Conservation (phyloP, 2,888 invertebrate genomes). For the Strigamia maritima region DNA sequence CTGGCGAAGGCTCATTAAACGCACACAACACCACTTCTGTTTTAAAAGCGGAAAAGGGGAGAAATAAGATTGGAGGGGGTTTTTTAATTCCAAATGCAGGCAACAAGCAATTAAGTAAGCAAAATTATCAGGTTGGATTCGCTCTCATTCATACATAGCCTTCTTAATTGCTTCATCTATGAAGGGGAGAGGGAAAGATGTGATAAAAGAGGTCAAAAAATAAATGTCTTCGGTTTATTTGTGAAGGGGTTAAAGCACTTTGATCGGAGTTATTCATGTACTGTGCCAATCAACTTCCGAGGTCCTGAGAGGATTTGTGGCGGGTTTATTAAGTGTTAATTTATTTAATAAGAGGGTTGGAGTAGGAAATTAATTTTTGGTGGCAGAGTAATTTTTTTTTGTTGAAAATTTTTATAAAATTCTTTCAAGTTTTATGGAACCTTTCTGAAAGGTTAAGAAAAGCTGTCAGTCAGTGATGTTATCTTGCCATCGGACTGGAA, state of each 20-base stretch:
- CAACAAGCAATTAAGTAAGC: conserved; percentile 29
- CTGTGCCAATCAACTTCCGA: neutral
- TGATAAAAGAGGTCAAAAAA: neutral
- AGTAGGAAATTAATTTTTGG: conserved; percentile 12
- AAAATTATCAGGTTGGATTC: conserved; percentile 31
- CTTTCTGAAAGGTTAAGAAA: conserved; percentile 13
- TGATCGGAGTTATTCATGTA: neutral
- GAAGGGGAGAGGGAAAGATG: neutral
- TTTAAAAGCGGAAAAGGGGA: conserved; percentile 6
- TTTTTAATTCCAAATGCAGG: conserved; percentile 6
- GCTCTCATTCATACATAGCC: neutral
- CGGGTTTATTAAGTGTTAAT: neutral
- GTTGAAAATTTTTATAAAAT: neutral
- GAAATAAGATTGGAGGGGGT: conserved; percentile 24
- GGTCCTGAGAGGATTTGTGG: neutral
- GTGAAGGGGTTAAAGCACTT: neutral
- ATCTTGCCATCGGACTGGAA: conserved; percentile 8
- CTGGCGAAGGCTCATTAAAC: conserved; percentile 11
- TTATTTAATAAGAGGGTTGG: conserved; percentile 21
- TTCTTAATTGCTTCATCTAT: conserved; percentile 25
- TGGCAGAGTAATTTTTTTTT: neutral
- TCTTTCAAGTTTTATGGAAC: neutral
- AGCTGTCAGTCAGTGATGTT: neutral
- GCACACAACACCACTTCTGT: neutral
- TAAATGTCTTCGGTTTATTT: neutral